A percentile compares a stretch with the other conserved stretches of the same genome.
phyloP scores from a whole-genome alignment of 2,888 invertebrate species.

The Drosophila koepferae region DNA sequence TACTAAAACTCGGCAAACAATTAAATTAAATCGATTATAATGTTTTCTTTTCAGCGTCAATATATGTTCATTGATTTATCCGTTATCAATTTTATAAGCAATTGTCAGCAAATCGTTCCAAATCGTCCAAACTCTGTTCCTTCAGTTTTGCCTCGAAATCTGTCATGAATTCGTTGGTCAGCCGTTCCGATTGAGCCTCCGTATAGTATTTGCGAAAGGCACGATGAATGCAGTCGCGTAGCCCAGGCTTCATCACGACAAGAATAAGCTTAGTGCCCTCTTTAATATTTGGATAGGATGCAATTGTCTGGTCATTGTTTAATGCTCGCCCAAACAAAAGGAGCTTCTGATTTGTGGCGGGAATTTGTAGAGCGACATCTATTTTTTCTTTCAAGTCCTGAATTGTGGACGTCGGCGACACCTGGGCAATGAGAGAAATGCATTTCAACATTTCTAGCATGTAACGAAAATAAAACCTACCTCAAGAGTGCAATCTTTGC shows the following conservation, averaged over 20 bases:
- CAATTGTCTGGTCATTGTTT: slow-evolving; percentile 89
- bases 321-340: slow-evolving; percentile 90
- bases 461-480: slow-evolving; percentile 83
- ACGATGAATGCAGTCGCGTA: slow-evolving; percentile 87
- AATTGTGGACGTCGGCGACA: slow-evolving; percentile 87
- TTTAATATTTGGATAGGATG: slow-evolving; percentile 90
- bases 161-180: slow-evolving; percentile 82
- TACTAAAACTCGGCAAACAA: slow-evolving; percentile 28
- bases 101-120: slow-evolving; percentile 82
- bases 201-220: slow-evolving; percentile 86
- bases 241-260: slow-evolving; percentile 89
- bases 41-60: slow-evolving; percentile 1
- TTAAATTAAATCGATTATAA: slow-evolving; percentile 21
- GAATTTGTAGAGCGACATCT: slow-evolving; percentile 88
- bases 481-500: slow-evolving; percentile 89
- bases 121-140: slow-evolving; percentile 83
- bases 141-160: slow-evolving; percentile 83
- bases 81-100: slow-evolving; percentile 33
- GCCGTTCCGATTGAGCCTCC: slow-evolving; percentile 87
- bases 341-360: slow-evolving; percentile 89
- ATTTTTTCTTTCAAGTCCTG: slow-evolving; percentile 90
- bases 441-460: background rate
- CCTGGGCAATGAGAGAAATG: slow-evolving; percentile 81
- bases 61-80: slow-evolving; percentile 1
- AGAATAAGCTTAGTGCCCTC: slow-evolving; percentile 91